Evolutionary conservation across 2,797 vertebrate species (phyloP).

Genomic region (Ctenopoma multispine): DNA sequence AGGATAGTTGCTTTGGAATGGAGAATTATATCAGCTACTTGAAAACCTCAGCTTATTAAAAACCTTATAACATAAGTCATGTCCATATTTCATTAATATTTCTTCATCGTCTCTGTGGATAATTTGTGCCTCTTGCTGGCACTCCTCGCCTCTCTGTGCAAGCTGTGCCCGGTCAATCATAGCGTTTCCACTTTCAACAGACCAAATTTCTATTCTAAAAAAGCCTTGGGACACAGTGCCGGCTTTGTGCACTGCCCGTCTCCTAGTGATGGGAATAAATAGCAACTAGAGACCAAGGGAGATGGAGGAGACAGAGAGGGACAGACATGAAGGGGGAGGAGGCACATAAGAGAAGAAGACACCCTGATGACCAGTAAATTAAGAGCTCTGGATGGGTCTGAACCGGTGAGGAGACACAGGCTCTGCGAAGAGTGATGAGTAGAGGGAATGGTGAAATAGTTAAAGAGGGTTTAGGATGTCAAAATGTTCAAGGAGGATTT

Average conservation of each 20-base stretch:
- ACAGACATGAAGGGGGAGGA: constrained; percentile 50
- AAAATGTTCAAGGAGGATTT: constrained; percentile 26
- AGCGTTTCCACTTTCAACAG: constrained; percentile 78
- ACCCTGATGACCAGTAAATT: constrained; percentile 82
- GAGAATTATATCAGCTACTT: constrained; percentile 46
- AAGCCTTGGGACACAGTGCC: constrained; percentile 74
- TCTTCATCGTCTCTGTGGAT: constrained; percentile 58
- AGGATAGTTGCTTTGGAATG: constrained; percentile 40
- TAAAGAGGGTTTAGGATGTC: constrained; percentile 52
- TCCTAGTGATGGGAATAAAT: constrained; percentile 82
- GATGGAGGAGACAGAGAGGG: constrained; percentile 62
- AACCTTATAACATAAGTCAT: constrained; percentile 54
- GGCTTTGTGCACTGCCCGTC: constrained; percentile 78
- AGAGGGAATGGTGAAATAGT: constrained; percentile 61
- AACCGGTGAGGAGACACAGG: constrained; percentile 42
- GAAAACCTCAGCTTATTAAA: constrained; percentile 39
- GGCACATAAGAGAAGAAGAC: constrained; percentile 62
- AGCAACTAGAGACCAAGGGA: constrained; percentile 70
- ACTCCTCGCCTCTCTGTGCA: constrained; percentile 59
- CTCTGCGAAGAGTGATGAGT: constrained; percentile 43
- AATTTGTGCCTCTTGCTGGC: constrained; percentile 70
- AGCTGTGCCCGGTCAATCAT: constrained; percentile 78
- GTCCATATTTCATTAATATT: constrained; percentile 71
- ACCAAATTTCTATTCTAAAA: constrained; percentile 77
- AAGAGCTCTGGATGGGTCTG: constrained; percentile 52